Evolutionary conservation across 1,140 invertebrate genomes (phyloP).

Genomic region (Augochlora pura): DNA sequence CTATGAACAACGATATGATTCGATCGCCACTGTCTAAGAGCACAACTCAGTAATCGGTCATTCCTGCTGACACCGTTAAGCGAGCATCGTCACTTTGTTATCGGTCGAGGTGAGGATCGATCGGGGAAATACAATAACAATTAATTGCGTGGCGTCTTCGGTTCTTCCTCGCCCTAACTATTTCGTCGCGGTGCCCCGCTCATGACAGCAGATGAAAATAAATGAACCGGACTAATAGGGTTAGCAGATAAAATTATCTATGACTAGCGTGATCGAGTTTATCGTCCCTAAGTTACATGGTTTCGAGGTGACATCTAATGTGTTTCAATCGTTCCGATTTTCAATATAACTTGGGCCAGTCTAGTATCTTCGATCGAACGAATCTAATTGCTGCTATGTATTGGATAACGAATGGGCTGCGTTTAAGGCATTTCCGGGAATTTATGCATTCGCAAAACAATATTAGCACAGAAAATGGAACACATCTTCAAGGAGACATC

Average conservation of each 20-base stretch:
- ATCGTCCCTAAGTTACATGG: background rate
- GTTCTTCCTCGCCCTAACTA: constrained; percentile 14
- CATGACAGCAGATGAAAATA: constrained; percentile 45
- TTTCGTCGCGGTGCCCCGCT: constrained; percentile 5
- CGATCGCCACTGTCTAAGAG: background rate
- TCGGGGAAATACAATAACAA: constrained; percentile 46
- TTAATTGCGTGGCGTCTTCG: constrained; percentile 52
- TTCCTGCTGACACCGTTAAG: constrained; percentile 26
- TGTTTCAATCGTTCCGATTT: background rate
- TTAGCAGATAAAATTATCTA: constrained; percentile 62
- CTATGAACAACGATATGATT: background rate
- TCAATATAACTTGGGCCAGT: background rate
- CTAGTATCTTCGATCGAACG: too few species aligned
- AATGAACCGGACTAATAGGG: constrained; percentile 47
- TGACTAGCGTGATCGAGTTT: constrained; percentile 15
- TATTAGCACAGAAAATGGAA: too few species aligned
- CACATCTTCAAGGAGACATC: too few species aligned
- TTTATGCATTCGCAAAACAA: too few species aligned
- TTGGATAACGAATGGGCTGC: too few species aligned
- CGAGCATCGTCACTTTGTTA: constrained; percentile 30
- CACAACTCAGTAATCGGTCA: constrained; percentile 40
- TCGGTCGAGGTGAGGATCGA: constrained; percentile 49
- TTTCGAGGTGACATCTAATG: constrained; percentile 5
- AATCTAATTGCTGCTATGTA: too few species aligned
- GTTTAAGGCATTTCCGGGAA: too few species aligned